Conservation (phyloP, 2,113 vertebrate species). For the Dicerorhinus sumatrensis region DNA sequence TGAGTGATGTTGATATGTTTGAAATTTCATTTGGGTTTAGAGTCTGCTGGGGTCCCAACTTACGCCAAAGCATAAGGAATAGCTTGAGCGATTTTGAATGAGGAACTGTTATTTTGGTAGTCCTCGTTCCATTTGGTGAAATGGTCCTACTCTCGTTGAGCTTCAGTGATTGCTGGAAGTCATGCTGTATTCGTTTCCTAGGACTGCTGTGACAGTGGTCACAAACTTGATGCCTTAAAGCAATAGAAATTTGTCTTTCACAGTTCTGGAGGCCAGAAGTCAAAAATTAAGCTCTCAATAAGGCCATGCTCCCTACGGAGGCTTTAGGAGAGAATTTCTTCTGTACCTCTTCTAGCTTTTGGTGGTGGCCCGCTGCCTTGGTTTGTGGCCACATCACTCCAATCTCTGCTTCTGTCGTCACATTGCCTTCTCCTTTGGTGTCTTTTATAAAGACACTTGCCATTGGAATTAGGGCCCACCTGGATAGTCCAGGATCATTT, state of each 20-base stretch:
- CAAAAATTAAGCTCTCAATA: not conserved
- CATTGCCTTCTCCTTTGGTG: not conserved
- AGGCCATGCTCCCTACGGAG: not conserved
- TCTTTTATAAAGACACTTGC: not conserved
- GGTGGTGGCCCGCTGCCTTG: not conserved
- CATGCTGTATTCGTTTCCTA: not conserved
- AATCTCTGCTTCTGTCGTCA: not conserved
- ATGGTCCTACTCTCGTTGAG: not conserved
- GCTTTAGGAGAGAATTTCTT: not conserved
- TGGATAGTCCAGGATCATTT: not conserved
- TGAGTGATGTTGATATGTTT: constrained; percentile 9
- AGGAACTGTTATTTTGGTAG: not conserved
- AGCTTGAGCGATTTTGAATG: not conserved
- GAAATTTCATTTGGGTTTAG: constrained; percentile 4
- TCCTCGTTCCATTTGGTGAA: not conserved
- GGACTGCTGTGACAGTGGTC: not conserved
- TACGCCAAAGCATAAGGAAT: not conserved
- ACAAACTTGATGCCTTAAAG: not conserved
- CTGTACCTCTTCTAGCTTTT: fast-evolving
- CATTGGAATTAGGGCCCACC: not conserved
- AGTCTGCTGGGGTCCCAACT: not conserved
- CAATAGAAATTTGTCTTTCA: not conserved
- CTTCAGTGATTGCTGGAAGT: not conserved
- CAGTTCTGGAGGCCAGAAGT: not conserved
- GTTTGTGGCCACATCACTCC: not conserved